These are phyloP conservation scores for Zaprionus vittiger DNA, from an alignment of 1,140 invertebrate genomes.

Conservation along the genomic window DNA sequence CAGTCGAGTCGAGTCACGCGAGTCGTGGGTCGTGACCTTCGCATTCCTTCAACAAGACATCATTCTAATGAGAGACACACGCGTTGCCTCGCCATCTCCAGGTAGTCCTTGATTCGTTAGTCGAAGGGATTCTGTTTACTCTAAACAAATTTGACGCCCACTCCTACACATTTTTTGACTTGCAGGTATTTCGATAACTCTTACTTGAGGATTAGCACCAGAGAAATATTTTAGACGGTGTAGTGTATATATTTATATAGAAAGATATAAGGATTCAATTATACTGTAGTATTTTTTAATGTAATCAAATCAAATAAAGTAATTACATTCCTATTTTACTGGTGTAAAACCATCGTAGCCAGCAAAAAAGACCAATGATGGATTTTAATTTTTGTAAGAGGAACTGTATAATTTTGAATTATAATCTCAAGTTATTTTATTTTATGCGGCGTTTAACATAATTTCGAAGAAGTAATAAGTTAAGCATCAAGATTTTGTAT, in stretches of 20 bases:
- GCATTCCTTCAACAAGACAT: conserved; percentile 67
- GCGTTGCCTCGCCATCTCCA: conserved; percentile 56
- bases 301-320: too few relatives aligned
- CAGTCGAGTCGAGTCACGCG: conserved; percentile 73
- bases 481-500: too few relatives aligned
- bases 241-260: neutral
- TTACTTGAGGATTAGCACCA: neutral
- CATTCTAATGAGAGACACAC: conserved; percentile 78
- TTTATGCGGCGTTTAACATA: too few relatives aligned
- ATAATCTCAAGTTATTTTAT: too few relatives aligned
- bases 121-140: conserved; percentile 70
- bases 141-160: conserved; percentile 68
- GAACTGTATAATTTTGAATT: too few relatives aligned
- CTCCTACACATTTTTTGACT: conserved; percentile 40
- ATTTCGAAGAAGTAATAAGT: too few relatives aligned
- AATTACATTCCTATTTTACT: too few relatives aligned
- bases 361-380: too few relatives aligned
- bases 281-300: too few relatives aligned
- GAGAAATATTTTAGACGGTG: neutral
- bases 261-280: too few relatives aligned
- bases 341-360: too few relatives aligned
- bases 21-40: conserved; percentile 60
- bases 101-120: conserved; percentile 71
- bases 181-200: neutral
- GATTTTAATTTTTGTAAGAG: too few relatives aligned